Conservation (phyloP, 2,888 invertebrate species). For the Drosophila neutralis region DNA sequence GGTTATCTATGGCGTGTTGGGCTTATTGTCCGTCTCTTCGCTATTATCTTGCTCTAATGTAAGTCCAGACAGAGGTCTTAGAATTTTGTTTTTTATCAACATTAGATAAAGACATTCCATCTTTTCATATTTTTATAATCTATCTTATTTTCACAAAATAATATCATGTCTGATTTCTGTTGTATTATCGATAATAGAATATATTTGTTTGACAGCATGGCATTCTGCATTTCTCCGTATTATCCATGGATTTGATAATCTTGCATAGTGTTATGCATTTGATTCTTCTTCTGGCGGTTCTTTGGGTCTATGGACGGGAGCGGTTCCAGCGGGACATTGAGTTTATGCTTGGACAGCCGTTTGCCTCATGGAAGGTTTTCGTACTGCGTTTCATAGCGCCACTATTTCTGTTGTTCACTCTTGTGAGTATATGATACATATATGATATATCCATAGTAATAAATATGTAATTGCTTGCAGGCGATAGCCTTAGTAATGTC, state of each 20-base stretch:
- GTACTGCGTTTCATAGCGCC: constrained; percentile 81
- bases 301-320: constrained; percentile 92
- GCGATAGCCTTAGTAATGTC: constrained; percentile 17
- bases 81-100: background rate
- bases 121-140: background rate
- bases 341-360: constrained; percentile 90
- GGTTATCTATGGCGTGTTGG: constrained; percentile 60
- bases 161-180: no score
- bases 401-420: constrained; percentile 58
- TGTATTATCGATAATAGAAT: background rate
- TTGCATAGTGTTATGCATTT: constrained; percentile 82
- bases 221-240: constrained; percentile 50
- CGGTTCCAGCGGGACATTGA: constrained; percentile 88
- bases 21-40: constrained; percentile 59
- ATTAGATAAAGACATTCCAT: background rate
- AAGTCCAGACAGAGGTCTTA: constrained; percentile 35
- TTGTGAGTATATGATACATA: constrained; percentile 53
- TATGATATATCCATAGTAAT: background rate
- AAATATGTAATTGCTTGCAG: constrained; percentile 33
- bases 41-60: constrained; percentile 79
- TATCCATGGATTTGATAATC: constrained; percentile 61
- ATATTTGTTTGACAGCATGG: constrained; percentile 69
- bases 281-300: constrained; percentile 91
- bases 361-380: constrained; percentile 85
- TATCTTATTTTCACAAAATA: background rate